Evolutionary conservation across 1,140 invertebrate genomes (phyloP), one percentile per base, ranked within the genome.

Genomic region (Drosophila athabasca): DNA sequence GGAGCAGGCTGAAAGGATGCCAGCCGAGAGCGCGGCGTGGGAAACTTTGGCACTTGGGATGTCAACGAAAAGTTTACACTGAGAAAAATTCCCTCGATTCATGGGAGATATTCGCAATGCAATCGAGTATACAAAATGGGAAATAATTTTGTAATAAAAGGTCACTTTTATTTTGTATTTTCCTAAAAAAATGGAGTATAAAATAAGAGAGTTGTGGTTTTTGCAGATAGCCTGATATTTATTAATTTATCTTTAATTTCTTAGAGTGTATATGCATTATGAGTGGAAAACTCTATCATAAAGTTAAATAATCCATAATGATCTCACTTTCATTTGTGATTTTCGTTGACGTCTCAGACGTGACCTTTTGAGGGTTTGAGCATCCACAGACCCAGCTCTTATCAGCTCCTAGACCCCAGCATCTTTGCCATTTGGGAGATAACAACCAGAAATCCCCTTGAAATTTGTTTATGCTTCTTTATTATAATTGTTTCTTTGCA

Each of bases 1-100:
- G 79, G 71, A 76, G 71, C 82, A 82, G 60, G 49, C 65, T n/a
- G 54, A 73, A 75, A 80, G 77, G 62, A 67, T 60, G 46, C 45
- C 41, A 66, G 24, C 11, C 22, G 45, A 31, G 67, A 29, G 51
- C 55, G 45, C 41, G 52, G 44, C 58, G 46, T 59, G 22, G 13
- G 39, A 41, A 76, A 45, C 48, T 73, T 72, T 39, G 59, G 50
- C 35, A 11, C 70, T 57, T 41, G 41, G 65, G 52, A 22, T 76
- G 62, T 62, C 52, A 76, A 57, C 52, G 44, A 15, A 73, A 68
- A 84, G 67, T 22, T 77, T 77, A 43, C 75, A 71, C 66, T 77
- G 75, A 15, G 26, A 55, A 58, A 65, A 59, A 52, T 6, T 11
- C 7, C 35, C 17, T 45, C n/a, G 9, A 35, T 31, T 46, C 48